A percentile compares a stretch with the other conserved stretches of the same genome.
Conservation (phyloP, 2,797 vertebrate species). For the Esox lucius region DNA sequence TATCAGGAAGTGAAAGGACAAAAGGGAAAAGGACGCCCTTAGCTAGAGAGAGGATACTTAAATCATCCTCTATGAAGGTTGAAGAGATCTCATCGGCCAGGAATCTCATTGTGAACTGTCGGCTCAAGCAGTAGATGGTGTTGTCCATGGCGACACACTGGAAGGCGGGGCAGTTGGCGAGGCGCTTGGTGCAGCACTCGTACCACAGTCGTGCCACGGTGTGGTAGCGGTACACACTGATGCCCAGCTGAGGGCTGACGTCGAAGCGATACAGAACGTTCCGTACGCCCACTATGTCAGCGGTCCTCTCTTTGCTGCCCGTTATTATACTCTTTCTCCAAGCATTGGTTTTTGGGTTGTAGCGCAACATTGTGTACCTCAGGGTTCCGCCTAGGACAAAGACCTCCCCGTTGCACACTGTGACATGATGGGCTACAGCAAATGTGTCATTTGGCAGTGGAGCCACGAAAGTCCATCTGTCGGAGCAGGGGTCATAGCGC, state of each 20-base stretch:
- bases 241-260: slow-evolving; percentile 73
- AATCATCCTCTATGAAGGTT: slow-evolving; percentile 76
- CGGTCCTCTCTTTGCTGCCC: slow-evolving; percentile 76
- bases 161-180: slow-evolving; percentile 71
- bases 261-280: slow-evolving; percentile 92
- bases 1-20: slow-evolving; percentile 79
- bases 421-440: slow-evolving; percentile 86
- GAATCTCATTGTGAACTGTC: slow-evolving; percentile 78
- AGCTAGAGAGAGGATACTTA: slow-evolving; percentile 75
- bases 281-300: slow-evolving; percentile 77
- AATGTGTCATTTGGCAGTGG: slow-evolving; percentile 89
- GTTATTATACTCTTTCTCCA: slow-evolving; percentile 77
- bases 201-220: slow-evolving; percentile 86
- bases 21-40: slow-evolving; percentile 83
- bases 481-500: slow-evolving; percentile 84
- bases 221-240: slow-evolving; percentile 85
- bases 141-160: slow-evolving; percentile 76
- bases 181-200: slow-evolving; percentile 73
- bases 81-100: slow-evolving; percentile 85
- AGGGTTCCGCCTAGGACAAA: slow-evolving; percentile 89
- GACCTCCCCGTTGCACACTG: slow-evolving; percentile 81
- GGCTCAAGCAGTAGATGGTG: slow-evolving; percentile 83
- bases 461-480: slow-evolving; percentile 85
- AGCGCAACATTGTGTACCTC: slow-evolving; percentile 83
- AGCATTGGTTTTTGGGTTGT: slow-evolving; percentile 69